These are phyloP conservation scores for Brenthis hecate DNA, from an alignment of 2,888 invertebrate species.

Conservation along the genomic window DNA sequence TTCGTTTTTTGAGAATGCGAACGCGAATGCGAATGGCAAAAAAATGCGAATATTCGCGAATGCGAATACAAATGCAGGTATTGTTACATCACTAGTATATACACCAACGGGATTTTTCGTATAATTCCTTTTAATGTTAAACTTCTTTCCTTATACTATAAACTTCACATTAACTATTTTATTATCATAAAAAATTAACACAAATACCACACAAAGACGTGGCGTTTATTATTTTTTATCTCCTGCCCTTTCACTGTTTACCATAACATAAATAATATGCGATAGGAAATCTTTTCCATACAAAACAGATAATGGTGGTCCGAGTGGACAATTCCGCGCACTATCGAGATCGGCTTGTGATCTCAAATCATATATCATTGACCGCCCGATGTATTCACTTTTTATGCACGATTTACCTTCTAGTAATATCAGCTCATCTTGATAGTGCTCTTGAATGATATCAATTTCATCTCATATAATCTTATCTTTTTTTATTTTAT, in stretches of 20 bases:
- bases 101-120: no score
- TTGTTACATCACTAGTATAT: no score
- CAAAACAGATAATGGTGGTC: slow-evolving; percentile 26
- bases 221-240: slow-evolving; percentile 12
- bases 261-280: slow-evolving; percentile 20
- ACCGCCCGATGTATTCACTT: slow-evolving; percentile 27
- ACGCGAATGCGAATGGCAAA: no score
- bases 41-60: no score
- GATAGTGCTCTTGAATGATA: slow-evolving; percentile 21
- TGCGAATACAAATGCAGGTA: no score
- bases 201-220: no score
- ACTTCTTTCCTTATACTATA: no score
- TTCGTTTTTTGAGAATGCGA: no score
- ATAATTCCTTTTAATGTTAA: no score
- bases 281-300: slow-evolving; percentile 21
- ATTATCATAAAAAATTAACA: no score
- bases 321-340: slow-evolving; percentile 24
- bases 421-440: slow-evolving; percentile 26
- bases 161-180: no score
- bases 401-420: slow-evolving; percentile 36
- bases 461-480: slow-evolving; percentile 6
- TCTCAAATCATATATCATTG: slow-evolving; percentile 34
- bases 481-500: neutral
- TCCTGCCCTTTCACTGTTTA: slow-evolving; percentile 13
- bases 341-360: slow-evolving; percentile 29